Conservation (phyloP, 2,113 vertebrate genomes). For the Capreolus pygargus region DNA sequence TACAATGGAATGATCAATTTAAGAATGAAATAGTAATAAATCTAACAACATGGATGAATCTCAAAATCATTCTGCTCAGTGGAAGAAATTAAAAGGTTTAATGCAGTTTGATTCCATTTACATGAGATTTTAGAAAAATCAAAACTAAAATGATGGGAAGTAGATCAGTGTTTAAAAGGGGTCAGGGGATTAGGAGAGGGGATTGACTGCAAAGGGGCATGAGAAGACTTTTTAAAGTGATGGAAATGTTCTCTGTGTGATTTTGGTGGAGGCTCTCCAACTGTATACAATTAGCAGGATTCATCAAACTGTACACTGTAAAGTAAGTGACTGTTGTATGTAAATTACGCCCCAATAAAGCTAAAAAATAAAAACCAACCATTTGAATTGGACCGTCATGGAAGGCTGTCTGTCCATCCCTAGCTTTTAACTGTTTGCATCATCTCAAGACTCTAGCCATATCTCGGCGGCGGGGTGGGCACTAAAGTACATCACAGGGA, state of each 20-base stretch:
- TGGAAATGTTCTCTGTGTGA: background rate
- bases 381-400: background rate
- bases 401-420: background rate
- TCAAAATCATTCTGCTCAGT: background rate
- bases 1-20: background rate
- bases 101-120: background rate
- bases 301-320: background rate
- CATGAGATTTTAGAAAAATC: background rate
- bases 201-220: background rate
- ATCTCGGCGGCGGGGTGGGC: background rate
- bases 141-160: background rate
- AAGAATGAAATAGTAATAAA: background rate
- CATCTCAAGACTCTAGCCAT: background rate
- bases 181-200: background rate
- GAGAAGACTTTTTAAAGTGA: background rate
- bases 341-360: constrained; percentile 29
- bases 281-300: constrained; percentile 14
- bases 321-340: background rate
- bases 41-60: background rate
- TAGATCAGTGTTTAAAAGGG: background rate
- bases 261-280: background rate
- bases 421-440: background rate
- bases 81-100: constrained; percentile 21
- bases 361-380: background rate
- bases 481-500: background rate